A percentile compares a stretch with the other conserved stretches of the same genome.
phyloP scores from a whole-genome alignment of 2,888 invertebrate genomes.

The Rhingia rostrata region DNA sequence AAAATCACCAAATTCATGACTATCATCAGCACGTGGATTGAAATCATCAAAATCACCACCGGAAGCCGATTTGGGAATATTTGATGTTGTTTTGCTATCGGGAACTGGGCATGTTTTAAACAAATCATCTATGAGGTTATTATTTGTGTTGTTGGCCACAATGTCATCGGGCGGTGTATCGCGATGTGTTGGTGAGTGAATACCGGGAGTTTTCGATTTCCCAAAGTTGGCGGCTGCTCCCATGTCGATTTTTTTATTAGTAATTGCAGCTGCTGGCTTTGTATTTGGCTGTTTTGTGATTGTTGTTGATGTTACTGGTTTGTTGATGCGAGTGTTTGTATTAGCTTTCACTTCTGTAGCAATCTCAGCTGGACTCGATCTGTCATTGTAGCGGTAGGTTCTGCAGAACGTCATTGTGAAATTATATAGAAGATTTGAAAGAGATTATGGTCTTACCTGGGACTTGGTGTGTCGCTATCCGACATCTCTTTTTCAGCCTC shows the following conservation, averaged over 20 bases:
- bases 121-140: conserved; percentile 84
- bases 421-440: background rate
- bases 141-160: conserved; percentile 76
- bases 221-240: conserved; percentile 89
- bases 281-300: conserved; percentile 84
- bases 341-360: conserved; percentile 79
- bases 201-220: conserved; percentile 82
- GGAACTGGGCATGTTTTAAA: conserved; percentile 84
- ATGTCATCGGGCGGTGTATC: conserved; percentile 80
- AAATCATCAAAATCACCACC: conserved; percentile 81
- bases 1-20: conserved; percentile 91
- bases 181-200: conserved; percentile 83
- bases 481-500: conserved; percentile 88
- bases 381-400: conserved; percentile 82
- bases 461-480: conserved; percentile 86
- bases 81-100: conserved; percentile 75
- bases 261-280: conserved; percentile 78
- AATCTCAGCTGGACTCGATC: conserved; percentile 81
- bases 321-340: conserved; percentile 79
- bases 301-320: conserved; percentile 71
- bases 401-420: conserved; percentile 74
- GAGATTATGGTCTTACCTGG: conserved; percentile 77
- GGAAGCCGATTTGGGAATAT: conserved; percentile 84
- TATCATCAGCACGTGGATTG: conserved; percentile 83
- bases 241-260: conserved; percentile 85